Percentiles rank a stretch among this genome's conserved stretches.
phyloP scores from a whole-genome alignment of 1,140 invertebrate species.

The Drosophila sechellia region DNA sequence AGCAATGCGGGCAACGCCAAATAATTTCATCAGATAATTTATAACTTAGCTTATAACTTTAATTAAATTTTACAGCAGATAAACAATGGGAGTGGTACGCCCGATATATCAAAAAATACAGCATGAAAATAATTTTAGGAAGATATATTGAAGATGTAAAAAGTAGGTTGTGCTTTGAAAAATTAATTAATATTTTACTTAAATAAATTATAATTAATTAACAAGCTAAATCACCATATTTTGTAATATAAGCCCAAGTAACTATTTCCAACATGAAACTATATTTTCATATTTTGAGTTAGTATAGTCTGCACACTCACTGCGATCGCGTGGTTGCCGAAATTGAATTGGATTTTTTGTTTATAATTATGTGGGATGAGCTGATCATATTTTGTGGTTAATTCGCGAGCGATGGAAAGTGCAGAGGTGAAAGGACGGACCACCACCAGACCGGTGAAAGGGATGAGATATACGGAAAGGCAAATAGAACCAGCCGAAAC shows the following conservation, averaged over 20 bases:
- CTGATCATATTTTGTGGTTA: slow-evolving; percentile 54
- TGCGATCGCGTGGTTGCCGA: slow-evolving; percentile 31
- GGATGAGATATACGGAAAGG: slow-evolving; percentile 4
- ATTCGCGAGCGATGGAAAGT: slow-evolving; percentile 36
- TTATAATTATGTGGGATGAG: slow-evolving; percentile 39
- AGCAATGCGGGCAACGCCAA: slow-evolving; percentile 23
- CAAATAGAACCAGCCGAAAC: slow-evolving; percentile 23
- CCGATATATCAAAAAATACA: slow-evolving; percentile 4
- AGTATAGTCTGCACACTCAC: neutral
- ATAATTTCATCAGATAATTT: slow-evolving; percentile 27
- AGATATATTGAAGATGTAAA: neutral
- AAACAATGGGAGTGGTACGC: neutral
- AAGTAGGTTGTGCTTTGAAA: neutral
- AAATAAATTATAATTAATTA: too few species aligned
- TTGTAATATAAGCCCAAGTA: too few species aligned
- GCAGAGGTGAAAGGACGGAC: slow-evolving; percentile 34
- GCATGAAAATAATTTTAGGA: neutral
- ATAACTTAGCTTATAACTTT: slow-evolving; percentile 15
- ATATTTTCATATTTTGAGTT: neutral
- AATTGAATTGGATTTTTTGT: slow-evolving; percentile 35
- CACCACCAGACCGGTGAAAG: slow-evolving; percentile 18
- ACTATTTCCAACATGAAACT: neutral
- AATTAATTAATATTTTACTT: neutral
- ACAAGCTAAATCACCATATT: neutral
- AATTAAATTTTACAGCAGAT: slow-evolving; percentile 30